Percentiles rank a stretch among this genome's conserved stretches.
These are phyloP conservation scores for Rhabditoides inermis DNA, from an alignment of 2,888 invertebrate species.

Conservation along the genomic window DNA sequence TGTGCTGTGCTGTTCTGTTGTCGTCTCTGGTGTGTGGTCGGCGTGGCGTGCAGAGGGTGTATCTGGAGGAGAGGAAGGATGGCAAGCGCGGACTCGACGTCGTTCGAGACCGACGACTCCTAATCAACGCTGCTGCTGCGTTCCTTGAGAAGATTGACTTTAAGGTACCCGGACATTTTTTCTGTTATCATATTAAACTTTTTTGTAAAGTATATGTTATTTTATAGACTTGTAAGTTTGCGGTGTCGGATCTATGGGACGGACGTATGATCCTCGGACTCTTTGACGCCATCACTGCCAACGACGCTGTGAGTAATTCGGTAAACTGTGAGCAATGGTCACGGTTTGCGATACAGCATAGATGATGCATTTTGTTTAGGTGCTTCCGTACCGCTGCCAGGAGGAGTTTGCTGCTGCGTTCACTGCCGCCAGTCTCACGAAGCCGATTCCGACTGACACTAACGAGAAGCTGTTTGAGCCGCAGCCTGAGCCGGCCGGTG, in stretches of 20 bases:
- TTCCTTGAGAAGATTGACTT: slow-evolving; percentile 24
- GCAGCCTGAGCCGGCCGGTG: slow-evolving; percentile 13
- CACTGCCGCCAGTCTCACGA: slow-evolving; percentile 29
- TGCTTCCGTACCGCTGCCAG: too few species aligned
- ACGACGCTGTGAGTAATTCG: slow-evolving; percentile 10
- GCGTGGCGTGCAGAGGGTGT: slow-evolving; percentile 27
- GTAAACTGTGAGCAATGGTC: too few species aligned
- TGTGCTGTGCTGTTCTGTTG: slow-evolving; percentile 39
- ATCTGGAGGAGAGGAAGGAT: slow-evolving; percentile 17
- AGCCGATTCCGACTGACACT: slow-evolving; percentile 40
- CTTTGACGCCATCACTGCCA: slow-evolving; percentile 27
- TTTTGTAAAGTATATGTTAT: too few species aligned
- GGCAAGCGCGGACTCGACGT: slow-evolving; percentile 29
- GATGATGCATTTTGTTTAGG: too few species aligned
- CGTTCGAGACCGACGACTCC: slow-evolving; percentile 28
- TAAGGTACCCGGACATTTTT: too few species aligned
- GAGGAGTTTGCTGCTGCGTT: slow-evolving; percentile 44
- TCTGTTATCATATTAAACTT: too few species aligned
- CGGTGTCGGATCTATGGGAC: slow-evolving; percentile 45
- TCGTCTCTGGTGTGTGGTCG: slow-evolving; percentile 34
- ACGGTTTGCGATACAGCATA: too few species aligned
- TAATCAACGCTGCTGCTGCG: slow-evolving; percentile 27
- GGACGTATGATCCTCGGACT: slow-evolving; percentile 44
- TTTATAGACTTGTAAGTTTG: slow-evolving; percentile 13
- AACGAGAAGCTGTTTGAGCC: slow-evolving; percentile 42